Evolutionary conservation across 2,888 invertebrate species (phyloP), one percentile per base, ranked within the genome.

Genomic region (Drosophila suboccidentalis): DNA sequence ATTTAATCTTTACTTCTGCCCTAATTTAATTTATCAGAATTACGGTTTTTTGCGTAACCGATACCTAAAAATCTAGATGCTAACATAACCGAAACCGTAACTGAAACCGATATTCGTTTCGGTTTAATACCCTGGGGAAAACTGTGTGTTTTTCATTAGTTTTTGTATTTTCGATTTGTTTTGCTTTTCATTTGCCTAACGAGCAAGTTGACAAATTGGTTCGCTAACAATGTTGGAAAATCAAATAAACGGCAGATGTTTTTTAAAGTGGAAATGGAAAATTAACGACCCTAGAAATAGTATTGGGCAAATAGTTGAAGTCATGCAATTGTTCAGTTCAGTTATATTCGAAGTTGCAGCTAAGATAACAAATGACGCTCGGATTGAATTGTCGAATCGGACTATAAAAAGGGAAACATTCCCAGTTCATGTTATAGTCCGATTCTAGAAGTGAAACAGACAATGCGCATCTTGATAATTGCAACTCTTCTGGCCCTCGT

Each of bases 381-480:
- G 17, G 15, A 39, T 17, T 39, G 1, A 3, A 39, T 17, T 39
- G 26, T 4, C 10, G 10, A 41, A 10, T 41, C 11, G 4, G 26
- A 41, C 22, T 78, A 78, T 78, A 82, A 73, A 82, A 83, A 49
- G 19, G 3, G 17, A 3, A 13, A 19, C n/a, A 11, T 9, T 19
- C n/a, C 19, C 51, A 36, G 1, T 11, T 1, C 6, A 1, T 8
- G 2, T 10, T 4, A 32, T 65, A 58, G 65, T 71, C 50, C 76
- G 57, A 60, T 68, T 41, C 15, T 29, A 22, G 59, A 50, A 61
- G 64, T 8, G 34, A 41, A 38, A 50, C n/a, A 43, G 55, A 39
- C 38, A 53, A 82, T 82, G 82, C 82, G 83, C 41, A 43, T 13
- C 57, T 71, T 50, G n/a, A 70, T 75, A 34, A 39, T 76, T 59